A percentile compares a stretch with the other conserved stretches of the same genome.
Conservation (phyloP, 2,797 vertebrate genomes). For the Paedocypris micromegethes region DNA sequence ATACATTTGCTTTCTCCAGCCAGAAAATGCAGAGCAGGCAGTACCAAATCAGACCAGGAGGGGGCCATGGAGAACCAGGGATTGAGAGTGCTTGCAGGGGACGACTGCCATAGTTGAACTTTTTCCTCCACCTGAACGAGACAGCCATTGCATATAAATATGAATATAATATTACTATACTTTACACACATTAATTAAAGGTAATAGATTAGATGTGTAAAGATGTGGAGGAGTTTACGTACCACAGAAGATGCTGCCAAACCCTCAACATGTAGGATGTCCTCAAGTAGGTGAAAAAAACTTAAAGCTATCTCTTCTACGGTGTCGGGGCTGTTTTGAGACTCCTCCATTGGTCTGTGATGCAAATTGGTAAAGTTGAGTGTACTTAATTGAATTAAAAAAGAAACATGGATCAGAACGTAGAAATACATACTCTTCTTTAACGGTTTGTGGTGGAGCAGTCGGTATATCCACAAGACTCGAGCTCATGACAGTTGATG, state of each 20-base stretch:
- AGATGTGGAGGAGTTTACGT: conserved; percentile 32
- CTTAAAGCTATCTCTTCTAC: conserved; percentile 89
- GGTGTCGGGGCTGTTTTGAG: conserved; percentile 75
- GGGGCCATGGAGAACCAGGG: conserved; percentile 85
- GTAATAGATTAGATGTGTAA: too few relatives aligned
- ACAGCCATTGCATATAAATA: not conserved
- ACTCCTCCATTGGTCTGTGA: conserved; percentile 82
- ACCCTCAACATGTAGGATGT: conserved; percentile 78
- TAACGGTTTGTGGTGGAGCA: conserved; percentile 73
- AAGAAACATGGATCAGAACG: conserved; percentile 44
- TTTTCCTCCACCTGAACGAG: conserved; percentile 85
- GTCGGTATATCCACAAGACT: conserved; percentile 72
- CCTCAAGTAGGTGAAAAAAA: conserved; percentile 89
- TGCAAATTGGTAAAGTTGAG: conserved; percentile 8
- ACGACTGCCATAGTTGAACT: conserved; percentile 88
- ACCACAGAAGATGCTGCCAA: conserved; percentile 80
- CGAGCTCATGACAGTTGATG: conserved; percentile 63
- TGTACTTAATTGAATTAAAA: conserved; percentile 40
- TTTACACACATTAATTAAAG: too few relatives aligned
- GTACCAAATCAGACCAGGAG: conserved; percentile 91
- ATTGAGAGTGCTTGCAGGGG: conserved; percentile 87
- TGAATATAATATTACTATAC: too few relatives aligned
- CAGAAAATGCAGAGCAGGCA: conserved; percentile 88
- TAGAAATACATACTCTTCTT: conserved; percentile 85
- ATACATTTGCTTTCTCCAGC: conserved; percentile 86